Evolutionary conservation across 2,113 vertebrate species (phyloP), one percentile per base, ranked within the genome.

Genomic region (Merops nubicus): DNA sequence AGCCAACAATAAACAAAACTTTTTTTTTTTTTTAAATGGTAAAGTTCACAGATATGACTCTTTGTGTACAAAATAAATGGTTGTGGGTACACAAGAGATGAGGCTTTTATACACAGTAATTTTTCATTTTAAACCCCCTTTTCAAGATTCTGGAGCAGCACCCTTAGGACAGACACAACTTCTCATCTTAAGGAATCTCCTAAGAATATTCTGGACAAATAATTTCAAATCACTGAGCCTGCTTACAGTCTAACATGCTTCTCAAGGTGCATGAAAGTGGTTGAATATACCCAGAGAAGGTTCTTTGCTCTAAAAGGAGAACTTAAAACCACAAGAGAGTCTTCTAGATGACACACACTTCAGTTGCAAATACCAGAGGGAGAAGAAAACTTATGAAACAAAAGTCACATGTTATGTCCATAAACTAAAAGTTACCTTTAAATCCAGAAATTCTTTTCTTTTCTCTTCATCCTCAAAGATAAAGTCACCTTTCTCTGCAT

Each of bases 401-500:
- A 68, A 86, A 51, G 68, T 86, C 51, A 77, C 10, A 23, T 2
- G 0, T 63, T 29, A 28, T 11, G 13, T 56, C 53, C 87, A 65
- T 22, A 77, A 84, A 54, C 34, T 17, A 51, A 43, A 76, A 85
- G 33, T 86, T 98, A 99, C 99, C 98, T 98, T 96, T 80, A 99
- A 96, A 80, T 95, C 67, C 43, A 38, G 72, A 76, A 99, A 96
- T 38, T 98, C 95, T 8, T 80, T 90, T 77, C 87, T 97, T 94
- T 92, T 93, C 82, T 95, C 96, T 76, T 96, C 85, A 82, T 96
- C 96, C 40, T 68, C 95, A 64, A 97, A 89, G 42, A 97, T 96
- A 28, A 99, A 98, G 63, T 42, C 96, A 63, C 96, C 96, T 68
- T 97, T 98, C 42, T 94, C n/a, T 29, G 92, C 73, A 20, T 99